phyloP scores from a whole-genome alignment of 2,888 invertebrate species.

The Neuroscelio doddi region DNA sequence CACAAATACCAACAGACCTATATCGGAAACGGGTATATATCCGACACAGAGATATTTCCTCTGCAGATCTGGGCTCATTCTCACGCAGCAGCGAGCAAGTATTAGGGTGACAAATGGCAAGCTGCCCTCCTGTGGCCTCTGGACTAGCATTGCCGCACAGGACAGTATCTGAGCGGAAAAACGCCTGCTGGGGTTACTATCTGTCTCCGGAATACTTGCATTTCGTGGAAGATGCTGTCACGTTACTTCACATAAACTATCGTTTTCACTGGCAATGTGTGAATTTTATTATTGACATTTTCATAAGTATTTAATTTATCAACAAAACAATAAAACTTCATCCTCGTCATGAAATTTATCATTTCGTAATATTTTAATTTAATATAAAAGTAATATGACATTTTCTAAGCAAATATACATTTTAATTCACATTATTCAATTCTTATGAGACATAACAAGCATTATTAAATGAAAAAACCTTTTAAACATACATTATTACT shows the following conservation, averaged over 20 bases:
- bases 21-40: constrained; percentile 14
- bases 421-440: too few relatives aligned
- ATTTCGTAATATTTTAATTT: too few relatives aligned
- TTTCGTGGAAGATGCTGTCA: constrained; percentile 37
- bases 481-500: too few relatives aligned
- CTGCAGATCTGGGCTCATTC: constrained; percentile 24
- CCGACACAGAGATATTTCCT: constrained; percentile 25
- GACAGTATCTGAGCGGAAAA: constrained; percentile 33
- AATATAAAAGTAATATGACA: too few relatives aligned
- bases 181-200: constrained; percentile 37
- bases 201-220: constrained; percentile 37
- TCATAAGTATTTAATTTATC: too few relatives aligned
- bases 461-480: too few relatives aligned
- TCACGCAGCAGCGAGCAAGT: constrained; percentile 23
- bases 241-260: constrained; percentile 25
- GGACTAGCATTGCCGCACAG: constrained; percentile 8
- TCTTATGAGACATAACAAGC: too few relatives aligned
- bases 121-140: constrained; percentile 27
- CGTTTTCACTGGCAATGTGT: too few relatives aligned
- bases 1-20: constrained; percentile 4
- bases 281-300: too few relatives aligned
- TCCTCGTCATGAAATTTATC: too few relatives aligned
- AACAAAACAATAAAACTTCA: too few relatives aligned
- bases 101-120: constrained; percentile 35
- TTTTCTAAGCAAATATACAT: too few relatives aligned